These are phyloP conservation scores for Lycaon pictus DNA, from an alignment of 2,113 vertebrate genomes.

Conservation along the genomic window DNA sequence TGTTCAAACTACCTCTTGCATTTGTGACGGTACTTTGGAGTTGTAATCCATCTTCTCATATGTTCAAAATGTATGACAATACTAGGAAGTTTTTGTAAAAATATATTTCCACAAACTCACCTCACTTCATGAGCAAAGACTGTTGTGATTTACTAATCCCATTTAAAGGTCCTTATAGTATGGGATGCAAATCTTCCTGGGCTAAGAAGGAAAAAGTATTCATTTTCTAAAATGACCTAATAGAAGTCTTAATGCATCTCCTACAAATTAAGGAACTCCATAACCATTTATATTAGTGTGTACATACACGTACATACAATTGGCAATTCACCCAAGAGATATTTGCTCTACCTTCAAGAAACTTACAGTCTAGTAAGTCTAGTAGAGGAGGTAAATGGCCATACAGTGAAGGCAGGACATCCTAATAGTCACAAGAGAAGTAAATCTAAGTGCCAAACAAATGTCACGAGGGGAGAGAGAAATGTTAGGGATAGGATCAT, in stretches of 20 bases:
- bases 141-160: neutral
- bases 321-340: neutral
- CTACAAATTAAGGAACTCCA: neutral
- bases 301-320: rapidly evolving
- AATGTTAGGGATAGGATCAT: neutral
- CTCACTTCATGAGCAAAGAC: neutral
- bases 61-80: neutral
- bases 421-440: neutral
- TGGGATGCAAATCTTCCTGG: neutral
- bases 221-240: neutral
- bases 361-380: too few species aligned
- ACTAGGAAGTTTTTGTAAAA: neutral
- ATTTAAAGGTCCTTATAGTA: neutral
- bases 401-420: neutral
- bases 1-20: neutral
- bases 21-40: neutral
- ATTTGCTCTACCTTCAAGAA: neutral
- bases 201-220: neutral
- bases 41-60: neutral
- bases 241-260: neutral
- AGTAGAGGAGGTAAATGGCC: neutral
- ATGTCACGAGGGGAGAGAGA: neutral
- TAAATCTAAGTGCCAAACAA: neutral
- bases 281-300: neutral
- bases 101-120: neutral